A percentile compares a stretch with the other conserved stretches of the same genome.
These are phyloP conservation scores for Odobenus rosmarus DNA, from an alignment of 2,113 vertebrate species.

Conservation along the genomic window DNA sequence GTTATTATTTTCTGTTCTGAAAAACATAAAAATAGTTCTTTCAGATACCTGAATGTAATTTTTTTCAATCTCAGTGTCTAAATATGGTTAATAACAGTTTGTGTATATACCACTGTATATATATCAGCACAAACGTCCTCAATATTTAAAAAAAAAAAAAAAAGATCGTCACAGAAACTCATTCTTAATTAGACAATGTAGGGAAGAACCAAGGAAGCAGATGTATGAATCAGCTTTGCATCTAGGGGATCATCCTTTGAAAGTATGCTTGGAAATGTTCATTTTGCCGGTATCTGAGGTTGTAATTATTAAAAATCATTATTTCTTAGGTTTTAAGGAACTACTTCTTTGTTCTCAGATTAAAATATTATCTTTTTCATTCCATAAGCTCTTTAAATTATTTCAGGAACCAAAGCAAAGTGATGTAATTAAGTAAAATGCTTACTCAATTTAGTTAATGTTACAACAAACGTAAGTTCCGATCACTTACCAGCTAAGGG, in stretches of 20 bases:
- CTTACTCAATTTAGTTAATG: background rate
- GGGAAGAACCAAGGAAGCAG: background rate
- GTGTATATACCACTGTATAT: background rate
- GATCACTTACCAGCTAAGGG: background rate
- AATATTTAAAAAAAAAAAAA: background rate
- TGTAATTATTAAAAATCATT: background rate
- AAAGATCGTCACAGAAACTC: background rate
- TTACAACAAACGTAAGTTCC: background rate
- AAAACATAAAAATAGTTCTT: background rate
- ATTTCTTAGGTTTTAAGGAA: background rate
- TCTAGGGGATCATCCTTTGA: background rate
- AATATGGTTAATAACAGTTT: background rate
- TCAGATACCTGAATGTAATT: background rate
- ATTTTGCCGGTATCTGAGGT: background rate
- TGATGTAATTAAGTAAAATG: background rate
- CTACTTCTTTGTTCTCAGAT: background rate
- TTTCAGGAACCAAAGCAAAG: slow-evolving; percentile 16
- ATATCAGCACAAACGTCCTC: background rate
- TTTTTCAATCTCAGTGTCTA: background rate
- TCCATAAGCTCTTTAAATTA: background rate
- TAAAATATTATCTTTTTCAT: background rate
- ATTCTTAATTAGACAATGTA: background rate
- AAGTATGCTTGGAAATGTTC: background rate
- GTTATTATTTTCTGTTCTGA: background rate
- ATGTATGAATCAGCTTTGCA: background rate